Evolutionary conservation across 2,888 invertebrate genomes (phyloP), one percentile per base, ranked within the genome.

Genomic region (Timema cristinae): DNA sequence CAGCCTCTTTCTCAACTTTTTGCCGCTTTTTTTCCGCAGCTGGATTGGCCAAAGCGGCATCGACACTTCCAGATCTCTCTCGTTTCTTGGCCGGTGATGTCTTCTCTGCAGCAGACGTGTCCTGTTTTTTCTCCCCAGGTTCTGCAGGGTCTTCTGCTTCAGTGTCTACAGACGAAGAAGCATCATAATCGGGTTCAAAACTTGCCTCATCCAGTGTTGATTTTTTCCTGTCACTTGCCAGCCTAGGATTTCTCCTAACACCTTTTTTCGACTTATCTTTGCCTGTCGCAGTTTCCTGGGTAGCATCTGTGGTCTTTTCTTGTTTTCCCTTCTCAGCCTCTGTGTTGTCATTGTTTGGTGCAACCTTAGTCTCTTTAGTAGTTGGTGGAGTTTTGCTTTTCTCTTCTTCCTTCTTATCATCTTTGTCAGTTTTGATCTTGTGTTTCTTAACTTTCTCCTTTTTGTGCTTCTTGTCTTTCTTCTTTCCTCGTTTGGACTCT

Each of bases 111-210:
- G 79, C 54, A 50, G 76, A 76, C 71, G 81, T 81, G 66, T 56
- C 50, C 67, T 69, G 72, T 71, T 50, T 51, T 67, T 73, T 71
- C 48, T 63, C 67, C 10, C 54, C 70, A 11, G 49, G 68, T 4
- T 51, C 72, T 48, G 56, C 69, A 13, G 63, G 47, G 8, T 69
- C 74, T 52, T 87, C 87, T 13, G 85, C 86, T 74, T 90, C 89
- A 4, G 84, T 83, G 76, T 90, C 90, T 32, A 84, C 86, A 73
- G 90, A 90, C 7, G 85, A 81, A 71, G 82, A 84, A 78, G 86
- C 88, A 76, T 91, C 91, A 80, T 91, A 91, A 79, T 91, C 91
- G 0, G 91, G 91, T 78, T 90, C 91, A 79, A 91, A 91, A 78
- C 85, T 89, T 0, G 90, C 87, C 81, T 92, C 92, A 77, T 91